phyloP scores from a whole-genome alignment of 2,113 vertebrate genomes.

The Aix galericulata region DNA sequence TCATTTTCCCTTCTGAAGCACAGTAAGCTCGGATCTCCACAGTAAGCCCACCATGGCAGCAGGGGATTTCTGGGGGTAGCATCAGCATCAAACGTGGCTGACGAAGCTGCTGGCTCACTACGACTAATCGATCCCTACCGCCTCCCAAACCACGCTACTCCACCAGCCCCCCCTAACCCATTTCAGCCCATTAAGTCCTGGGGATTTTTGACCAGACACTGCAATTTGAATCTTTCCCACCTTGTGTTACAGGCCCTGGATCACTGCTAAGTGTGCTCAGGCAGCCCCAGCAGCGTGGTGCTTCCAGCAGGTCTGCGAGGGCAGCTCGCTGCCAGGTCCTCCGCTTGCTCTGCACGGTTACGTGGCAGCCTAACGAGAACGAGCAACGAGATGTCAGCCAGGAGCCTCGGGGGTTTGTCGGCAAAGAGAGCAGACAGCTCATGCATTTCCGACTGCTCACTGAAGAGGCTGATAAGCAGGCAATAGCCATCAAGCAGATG shows the following conservation, averaged over 20 bases:
- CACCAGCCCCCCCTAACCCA: background rate
- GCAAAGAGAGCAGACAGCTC: fast-evolving
- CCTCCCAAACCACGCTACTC: background rate
- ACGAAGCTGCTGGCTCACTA: background rate
- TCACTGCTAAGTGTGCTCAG: background rate
- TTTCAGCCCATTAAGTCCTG: background rate
- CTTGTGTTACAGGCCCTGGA: background rate
- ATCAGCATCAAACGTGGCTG: background rate
- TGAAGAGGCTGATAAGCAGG: background rate
- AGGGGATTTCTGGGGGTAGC: background rate
- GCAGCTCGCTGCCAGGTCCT: background rate
- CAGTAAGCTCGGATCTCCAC: background rate
- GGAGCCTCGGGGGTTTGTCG: background rate
- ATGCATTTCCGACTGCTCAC: background rate
- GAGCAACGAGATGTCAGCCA: background rate
- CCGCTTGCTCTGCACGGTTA: background rate
- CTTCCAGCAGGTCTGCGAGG: background rate
- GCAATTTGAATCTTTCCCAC: background rate
- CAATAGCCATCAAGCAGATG: background rate
- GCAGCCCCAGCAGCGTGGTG: too few relatives aligned
- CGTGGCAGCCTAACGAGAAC: fast-evolving
- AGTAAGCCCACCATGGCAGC: background rate
- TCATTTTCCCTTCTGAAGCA: background rate
- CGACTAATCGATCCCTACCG: background rate
- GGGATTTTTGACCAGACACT: background rate